Evolutionary conservation across 35 echinoderm and acorn worm species (phyloP).

Genomic region (Eucidaris tribuloides): DNA sequence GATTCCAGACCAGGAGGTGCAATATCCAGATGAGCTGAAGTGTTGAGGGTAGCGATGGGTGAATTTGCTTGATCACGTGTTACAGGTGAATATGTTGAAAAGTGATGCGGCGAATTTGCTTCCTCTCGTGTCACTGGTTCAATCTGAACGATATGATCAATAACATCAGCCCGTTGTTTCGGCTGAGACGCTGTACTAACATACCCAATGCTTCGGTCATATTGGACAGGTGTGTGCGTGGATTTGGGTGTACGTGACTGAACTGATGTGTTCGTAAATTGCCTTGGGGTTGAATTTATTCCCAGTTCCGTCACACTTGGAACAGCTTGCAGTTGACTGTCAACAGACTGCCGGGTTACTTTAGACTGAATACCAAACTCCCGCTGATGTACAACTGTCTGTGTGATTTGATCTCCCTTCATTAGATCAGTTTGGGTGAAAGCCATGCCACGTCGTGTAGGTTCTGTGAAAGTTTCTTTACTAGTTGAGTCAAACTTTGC

Average conservation of each 20-base stretch:
- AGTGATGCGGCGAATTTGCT: neutral
- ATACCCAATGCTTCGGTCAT: neutral
- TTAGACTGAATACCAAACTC: neutral
- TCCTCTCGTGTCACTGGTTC: conserved; percentile 1
- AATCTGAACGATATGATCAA: conserved; percentile 17
- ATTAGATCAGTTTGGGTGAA: neutral
- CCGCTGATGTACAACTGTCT: neutral
- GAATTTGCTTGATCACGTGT: conserved; percentile 33
- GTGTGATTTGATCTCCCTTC: neutral
- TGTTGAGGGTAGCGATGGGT: neutral
- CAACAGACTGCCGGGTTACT: neutral
- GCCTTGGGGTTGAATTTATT: neutral
- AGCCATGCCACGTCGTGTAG: neutral
- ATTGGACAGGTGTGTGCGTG: neutral
- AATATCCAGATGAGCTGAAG: neutral
- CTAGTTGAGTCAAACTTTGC: neutral
- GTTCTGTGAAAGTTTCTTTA: neutral
- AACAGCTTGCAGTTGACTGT: neutral
- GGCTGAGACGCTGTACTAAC: neutral
- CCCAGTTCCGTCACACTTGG: neutral
- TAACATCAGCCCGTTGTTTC: neutral
- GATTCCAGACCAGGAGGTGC: conserved; percentile 18
- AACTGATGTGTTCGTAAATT: neutral
- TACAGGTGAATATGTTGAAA: neutral
- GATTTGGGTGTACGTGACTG: neutral